phyloP scores from a whole-genome alignment of 2,888 invertebrate species.

The Corbicula japonica region DNA sequence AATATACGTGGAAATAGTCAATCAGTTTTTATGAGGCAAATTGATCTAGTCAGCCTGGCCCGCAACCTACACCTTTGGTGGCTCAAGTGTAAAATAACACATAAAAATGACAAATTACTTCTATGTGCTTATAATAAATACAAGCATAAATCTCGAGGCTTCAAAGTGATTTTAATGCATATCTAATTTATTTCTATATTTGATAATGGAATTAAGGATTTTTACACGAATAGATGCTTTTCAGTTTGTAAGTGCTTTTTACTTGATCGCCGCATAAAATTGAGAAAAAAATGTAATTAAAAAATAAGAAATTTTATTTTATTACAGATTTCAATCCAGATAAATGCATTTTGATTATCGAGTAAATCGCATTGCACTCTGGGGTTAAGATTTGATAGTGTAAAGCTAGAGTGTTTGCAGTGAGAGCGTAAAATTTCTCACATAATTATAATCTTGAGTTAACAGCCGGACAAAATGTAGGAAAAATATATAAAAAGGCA shows the following conservation, averaged over 20 bases:
- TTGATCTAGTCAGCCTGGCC: constrained; percentile 14
- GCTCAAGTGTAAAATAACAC: constrained; percentile 19
- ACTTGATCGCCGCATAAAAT: too few relatives aligned
- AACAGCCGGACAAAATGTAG: too few relatives aligned
- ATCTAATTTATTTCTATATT: constrained; percentile 27
- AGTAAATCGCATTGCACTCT: too few relatives aligned
- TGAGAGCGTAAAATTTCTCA: too few relatives aligned
- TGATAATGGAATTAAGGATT: constrained; percentile 20
- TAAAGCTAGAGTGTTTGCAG: too few relatives aligned
- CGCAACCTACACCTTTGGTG: constrained; percentile 25
- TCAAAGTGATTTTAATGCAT: constrained; percentile 42
- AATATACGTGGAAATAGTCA: constrained; percentile 26
- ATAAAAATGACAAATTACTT: constrained; percentile 40
- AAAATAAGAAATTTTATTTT: constrained; percentile 1
- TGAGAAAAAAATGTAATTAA: neutral
- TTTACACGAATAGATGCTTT: too few relatives aligned
- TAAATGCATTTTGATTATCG: neutral
- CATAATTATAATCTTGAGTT: too few relatives aligned
- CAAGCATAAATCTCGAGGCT: neutral
- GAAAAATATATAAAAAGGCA: too few relatives aligned
- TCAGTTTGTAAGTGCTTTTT: too few relatives aligned
- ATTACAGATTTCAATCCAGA: constrained; percentile 18
- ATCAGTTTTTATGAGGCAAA: constrained; percentile 23
- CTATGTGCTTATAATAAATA: constrained; percentile 14
- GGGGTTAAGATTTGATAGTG: too few relatives aligned